Base-by-base conservation (phyloP, 2,888 invertebrate species). In the Tridacna gigas region DNA sequence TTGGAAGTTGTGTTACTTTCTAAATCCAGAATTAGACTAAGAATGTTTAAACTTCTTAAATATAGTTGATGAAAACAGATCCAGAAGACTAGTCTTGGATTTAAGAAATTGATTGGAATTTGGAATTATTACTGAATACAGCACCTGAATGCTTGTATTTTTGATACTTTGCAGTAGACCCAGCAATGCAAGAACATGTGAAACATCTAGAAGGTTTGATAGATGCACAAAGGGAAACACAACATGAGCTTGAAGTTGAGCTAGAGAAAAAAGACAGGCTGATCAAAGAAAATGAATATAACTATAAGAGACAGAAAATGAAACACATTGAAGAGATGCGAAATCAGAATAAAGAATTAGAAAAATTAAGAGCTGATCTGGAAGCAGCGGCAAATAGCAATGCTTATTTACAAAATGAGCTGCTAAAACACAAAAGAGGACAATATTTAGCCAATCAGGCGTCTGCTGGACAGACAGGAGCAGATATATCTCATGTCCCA, bases 341-440 rank as follows among this genome's bases (percentile, higher is more conserved):
- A 76, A 77, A 83, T 37, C 90, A 90, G 74, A 88, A 88, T 60
- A 86, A 90, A 77, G 88, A 89, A 65, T 83, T 92, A 37, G 91
- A 91, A 67, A 82, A 87, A 26, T 82, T 93, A 13, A 89, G 90
- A 79, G 91, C 91, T 5, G 93, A 94, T 73, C 84, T 93, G 45
- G 93, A 93, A 60, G 88, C 91, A n/a, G 93, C 93, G 78, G 90
- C 92, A 37, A 91, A 92, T 79, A 92, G 90, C 78, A 91, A 92
- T 74, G 93, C 93, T 7, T 92, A 91, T 77, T 89, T 93, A 45
- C 93, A 93, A 26, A 91, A 92, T 65, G 92, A 93, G 87, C 86
- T 93, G 20, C 90, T 92, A 77, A 91, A 91, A 82, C 82, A 90
- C 20, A 93, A 93, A 80, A 88, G 80, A 80, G 81, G 86, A 48